Evolutionary conservation across 2,888 invertebrate species (phyloP).

Genomic region (Drosophila hawaiiensis): DNA sequence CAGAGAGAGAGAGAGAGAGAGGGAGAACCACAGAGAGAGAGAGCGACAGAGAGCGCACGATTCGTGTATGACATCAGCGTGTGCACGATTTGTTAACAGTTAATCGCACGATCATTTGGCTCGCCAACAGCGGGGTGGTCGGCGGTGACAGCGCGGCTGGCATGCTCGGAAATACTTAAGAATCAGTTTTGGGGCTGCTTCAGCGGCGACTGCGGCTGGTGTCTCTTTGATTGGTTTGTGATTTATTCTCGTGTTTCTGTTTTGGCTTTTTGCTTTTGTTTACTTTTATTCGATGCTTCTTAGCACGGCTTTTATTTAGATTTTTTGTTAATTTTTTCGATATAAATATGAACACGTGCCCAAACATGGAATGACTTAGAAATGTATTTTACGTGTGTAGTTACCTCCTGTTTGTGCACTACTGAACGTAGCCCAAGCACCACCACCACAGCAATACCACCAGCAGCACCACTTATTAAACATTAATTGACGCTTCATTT

Average conservation of each 20-base stretch:
- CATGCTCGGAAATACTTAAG: slow-evolving; percentile 56
- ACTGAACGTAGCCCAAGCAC: background rate
- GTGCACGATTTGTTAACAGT: slow-evolving; percentile 82
- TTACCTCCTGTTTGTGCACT: background rate
- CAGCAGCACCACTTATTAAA: slow-evolving; percentile 58
- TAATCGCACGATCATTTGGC: slow-evolving; percentile 67
- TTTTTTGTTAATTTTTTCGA: background rate
- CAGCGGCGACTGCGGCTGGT: slow-evolving; percentile 10
- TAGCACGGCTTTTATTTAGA: slow-evolving; percentile 13
- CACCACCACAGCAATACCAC: background rate
- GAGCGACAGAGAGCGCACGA: slow-evolving; percentile 16
- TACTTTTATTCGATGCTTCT: slow-evolving; percentile 36
- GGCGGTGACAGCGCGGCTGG: background rate
- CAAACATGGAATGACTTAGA: slow-evolving; percentile 3
- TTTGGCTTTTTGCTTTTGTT: slow-evolving; percentile 47
- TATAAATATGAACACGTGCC: slow-evolving; percentile 48
- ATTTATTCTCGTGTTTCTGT: slow-evolving; percentile 38
- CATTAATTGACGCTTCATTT: slow-evolving; percentile 77
- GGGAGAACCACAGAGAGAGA: background rate
- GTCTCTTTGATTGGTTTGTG: slow-evolving; percentile 23
- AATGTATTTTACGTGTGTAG: slow-evolving; percentile 1
- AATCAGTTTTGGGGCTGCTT: slow-evolving; percentile 1
- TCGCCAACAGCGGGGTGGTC: background rate
- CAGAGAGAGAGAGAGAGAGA: background rate
- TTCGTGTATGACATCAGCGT: slow-evolving; percentile 76